Conservation (phyloP, 2,888 invertebrate genomes). For the Diadromus collaris region DNA sequence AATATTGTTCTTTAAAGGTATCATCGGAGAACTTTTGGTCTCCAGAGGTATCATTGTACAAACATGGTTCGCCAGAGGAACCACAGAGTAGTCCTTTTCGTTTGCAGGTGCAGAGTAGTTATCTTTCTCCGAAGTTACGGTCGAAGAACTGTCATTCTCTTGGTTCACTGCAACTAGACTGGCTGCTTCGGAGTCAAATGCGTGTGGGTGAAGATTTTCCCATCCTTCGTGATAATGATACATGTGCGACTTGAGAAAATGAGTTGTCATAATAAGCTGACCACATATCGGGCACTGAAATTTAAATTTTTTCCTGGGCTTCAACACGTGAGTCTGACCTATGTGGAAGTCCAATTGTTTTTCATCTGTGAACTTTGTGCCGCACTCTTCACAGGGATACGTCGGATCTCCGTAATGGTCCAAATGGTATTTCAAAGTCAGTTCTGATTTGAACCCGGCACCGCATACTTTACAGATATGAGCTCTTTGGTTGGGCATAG, state of each 20-base stretch:
- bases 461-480: conserved; percentile 22
- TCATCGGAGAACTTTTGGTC: background rate
- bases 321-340: background rate
- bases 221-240: conserved; percentile 36
- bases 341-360: conserved; percentile 28
- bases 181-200: background rate
- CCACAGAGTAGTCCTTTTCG: no score
- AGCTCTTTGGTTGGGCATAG: background rate
- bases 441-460: conserved; percentile 1
- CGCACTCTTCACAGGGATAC: conserved; percentile 19
- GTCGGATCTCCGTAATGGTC: background rate
- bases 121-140: background rate
- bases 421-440: conserved; percentile 13
- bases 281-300: conserved; percentile 31
- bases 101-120: no score
- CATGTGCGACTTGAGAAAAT: conserved; percentile 21
- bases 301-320: background rate
- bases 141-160: background rate
- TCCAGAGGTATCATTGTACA: background rate
- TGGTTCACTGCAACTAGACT: no score
- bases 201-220: background rate
- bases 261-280: background rate
- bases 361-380: conserved; percentile 23
- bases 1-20: no score
- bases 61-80: no score